A percentile compares a stretch with the other conserved stretches of the same genome.
These are phyloP conservation scores for Orbicella faveolata DNA, from an alignment of 64 coral and sea anemone genomes.

Conservation along the genomic window DNA sequence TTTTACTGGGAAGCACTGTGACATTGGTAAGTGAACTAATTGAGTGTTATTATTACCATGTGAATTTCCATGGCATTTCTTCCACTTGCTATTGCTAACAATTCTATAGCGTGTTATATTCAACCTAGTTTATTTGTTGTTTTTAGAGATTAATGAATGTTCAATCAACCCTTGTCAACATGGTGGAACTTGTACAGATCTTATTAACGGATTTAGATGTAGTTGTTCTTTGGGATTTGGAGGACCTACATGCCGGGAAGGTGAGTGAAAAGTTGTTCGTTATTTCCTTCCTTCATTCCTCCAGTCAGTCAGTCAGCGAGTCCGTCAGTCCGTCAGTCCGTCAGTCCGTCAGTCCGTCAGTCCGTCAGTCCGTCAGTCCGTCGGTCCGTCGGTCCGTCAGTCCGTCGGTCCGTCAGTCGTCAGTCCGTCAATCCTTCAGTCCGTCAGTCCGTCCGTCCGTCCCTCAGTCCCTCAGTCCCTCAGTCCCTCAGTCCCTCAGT, in stretches of 20 bases:
- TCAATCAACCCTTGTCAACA: neutral
- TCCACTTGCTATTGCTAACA: neutral
- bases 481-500: too few relatives aligned
- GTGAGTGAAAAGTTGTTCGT: neutral
- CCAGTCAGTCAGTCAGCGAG: too few relatives aligned
- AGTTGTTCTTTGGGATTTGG: neutral
- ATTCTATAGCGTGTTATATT: too few relatives aligned
- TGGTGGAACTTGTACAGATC: slow-evolving; percentile 17
- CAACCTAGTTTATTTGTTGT: neutral
- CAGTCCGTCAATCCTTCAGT: too few relatives aligned
- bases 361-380: too few relatives aligned
- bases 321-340: too few relatives aligned
- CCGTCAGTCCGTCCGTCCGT: too few relatives aligned
- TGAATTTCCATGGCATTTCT: neutral
- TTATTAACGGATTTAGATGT: slow-evolving; percentile 8
- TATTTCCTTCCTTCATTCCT: too few relatives aligned
- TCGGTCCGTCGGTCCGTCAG: too few relatives aligned
- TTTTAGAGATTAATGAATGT: slow-evolving; percentile 24
- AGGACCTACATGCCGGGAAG: slow-evolving; percentile 3
- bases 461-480: too few relatives aligned
- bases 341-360: too few relatives aligned
- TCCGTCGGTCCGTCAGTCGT: too few relatives aligned
- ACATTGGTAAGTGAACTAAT: slow-evolving; percentile 22
- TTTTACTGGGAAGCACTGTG: slow-evolving; percentile 29
- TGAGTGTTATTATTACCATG: neutral